These are phyloP conservation scores for Gerris lacustris DNA, from an alignment of 2,888 invertebrate genomes.

Conservation along the genomic window DNA sequence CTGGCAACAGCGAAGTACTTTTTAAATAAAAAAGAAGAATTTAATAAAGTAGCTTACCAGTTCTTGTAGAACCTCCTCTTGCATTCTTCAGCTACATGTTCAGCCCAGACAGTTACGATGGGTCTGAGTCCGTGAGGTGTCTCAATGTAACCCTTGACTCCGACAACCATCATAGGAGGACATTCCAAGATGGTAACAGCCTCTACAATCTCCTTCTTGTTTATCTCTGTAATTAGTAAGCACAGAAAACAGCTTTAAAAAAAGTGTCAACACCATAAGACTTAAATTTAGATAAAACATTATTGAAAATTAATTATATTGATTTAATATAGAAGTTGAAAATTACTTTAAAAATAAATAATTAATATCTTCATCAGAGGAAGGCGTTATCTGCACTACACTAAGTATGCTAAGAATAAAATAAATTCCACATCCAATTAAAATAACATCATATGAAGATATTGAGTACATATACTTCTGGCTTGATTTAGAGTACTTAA, in stretches of 20 bases:
- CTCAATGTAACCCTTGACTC: constrained; percentile 96
- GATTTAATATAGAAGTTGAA: no score
- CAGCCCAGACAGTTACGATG: constrained; percentile 93
- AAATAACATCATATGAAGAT: no score
- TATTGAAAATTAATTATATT: background rate
- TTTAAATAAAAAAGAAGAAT: no score
- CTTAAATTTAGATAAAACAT: background rate
- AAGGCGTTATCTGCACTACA: background rate
- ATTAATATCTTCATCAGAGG: background rate
- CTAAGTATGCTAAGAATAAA: constrained; percentile 4
- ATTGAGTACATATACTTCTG: no score
- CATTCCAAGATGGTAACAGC: constrained; percentile 96
- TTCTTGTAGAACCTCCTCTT: constrained; percentile 99
- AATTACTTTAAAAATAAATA: background rate
- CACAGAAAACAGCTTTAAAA: background rate
- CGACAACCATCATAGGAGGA: constrained; percentile 95
- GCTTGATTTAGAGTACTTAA: no score
- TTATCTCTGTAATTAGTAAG: constrained; percentile 61
- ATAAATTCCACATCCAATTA: background rate
- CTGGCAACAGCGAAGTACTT: no score
- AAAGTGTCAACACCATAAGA: background rate
- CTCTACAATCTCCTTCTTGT: constrained; percentile 99
- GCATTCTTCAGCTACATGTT: constrained; percentile 97
- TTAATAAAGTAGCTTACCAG: constrained; percentile 54
- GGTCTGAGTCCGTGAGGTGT: constrained; percentile 94